Base-by-base conservation (phyloP, 64 coral and sea anemone species). In the Cladopsammia gracilis region DNA sequence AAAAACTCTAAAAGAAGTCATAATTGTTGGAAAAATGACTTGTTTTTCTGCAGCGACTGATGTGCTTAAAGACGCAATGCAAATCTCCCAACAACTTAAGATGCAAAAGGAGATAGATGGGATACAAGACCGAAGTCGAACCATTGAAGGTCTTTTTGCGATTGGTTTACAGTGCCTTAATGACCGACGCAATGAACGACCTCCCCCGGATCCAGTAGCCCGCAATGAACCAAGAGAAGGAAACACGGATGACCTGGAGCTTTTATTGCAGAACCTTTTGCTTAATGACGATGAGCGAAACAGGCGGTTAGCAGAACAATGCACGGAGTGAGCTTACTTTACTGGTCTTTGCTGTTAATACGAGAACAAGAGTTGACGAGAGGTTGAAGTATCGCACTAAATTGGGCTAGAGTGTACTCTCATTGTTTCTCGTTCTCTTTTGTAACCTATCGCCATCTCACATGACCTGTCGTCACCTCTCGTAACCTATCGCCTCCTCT, bases 61-160 rank as follows among this genome's bases (percentile, higher is more conserved):
- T 6, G 64, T 90, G 18, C 88, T 90, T 53, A 6, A 79, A 2
- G 7, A 65, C 8, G 75, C 88, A 34, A 25, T 79, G 8, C 7
- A 65, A 6, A 90, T 79, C 4, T 76, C 75, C 3, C 11, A 19
- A 53, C 56, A 79, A 16, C 75, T 90, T 7, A 68, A 14, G 5
- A 76, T 90, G 60, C 8, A 34, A 49, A 80, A 64, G 13, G 88
- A 90, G 16, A 90, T 90, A 43, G 48, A 90, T 18, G 88, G 88
- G 20, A 90, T 90, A 50, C 20, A 64, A 9, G 88, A 90, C 58
- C 60, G 88, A 56, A 77, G 44, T 61, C 47, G 15, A 16, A 65
- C 76, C 3, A 66, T 90, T 61, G 11, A 82, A 82, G 26, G 4
- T 34, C 56, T 82, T 7, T 19, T 19, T 82, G 14, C 11, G 6